These are phyloP conservation scores for Anoplolepis gracilipes DNA, from an alignment of 1,140 invertebrate species.

Conservation along the genomic window DNA sequence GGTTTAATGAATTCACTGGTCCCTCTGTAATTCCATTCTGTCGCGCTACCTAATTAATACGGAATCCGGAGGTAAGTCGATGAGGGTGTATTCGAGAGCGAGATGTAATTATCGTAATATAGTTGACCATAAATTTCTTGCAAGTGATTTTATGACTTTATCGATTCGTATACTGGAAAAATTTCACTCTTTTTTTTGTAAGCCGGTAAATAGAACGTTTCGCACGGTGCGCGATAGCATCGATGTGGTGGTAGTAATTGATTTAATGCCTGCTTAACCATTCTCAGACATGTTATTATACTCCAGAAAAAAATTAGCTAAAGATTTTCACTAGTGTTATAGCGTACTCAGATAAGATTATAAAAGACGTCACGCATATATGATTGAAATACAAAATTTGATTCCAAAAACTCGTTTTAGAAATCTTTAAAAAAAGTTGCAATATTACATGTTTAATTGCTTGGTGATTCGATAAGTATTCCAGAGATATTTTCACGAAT, in stretches of 20 bases:
- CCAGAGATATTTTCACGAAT: not conserved
- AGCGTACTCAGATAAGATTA: not conserved
- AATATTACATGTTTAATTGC: not conserved
- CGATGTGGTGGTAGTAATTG: conserved; percentile 17
- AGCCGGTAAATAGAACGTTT: conserved; percentile 37
- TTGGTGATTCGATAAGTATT: not conserved
- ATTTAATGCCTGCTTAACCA: conserved; percentile 32
- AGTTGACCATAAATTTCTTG: conserved; percentile 52
- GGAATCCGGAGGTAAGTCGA: conserved; percentile 50
- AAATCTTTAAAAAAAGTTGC: not conserved
- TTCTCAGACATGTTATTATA: not conserved
- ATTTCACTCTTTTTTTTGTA: conserved; percentile 21
- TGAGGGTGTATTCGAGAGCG: conserved; percentile 39
- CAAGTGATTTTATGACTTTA: conserved; percentile 61
- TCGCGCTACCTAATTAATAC: conserved; percentile 61
- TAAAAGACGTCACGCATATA: not conserved
- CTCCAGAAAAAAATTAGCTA: not conserved
- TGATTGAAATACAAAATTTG: not conserved
- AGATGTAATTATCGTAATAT: conserved; percentile 57
- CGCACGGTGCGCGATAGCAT: conserved; percentile 35
- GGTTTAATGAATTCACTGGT: conserved; percentile 59
- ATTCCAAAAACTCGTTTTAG: not conserved
- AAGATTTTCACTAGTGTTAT: not conserved
- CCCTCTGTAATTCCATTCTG: conserved; percentile 50
- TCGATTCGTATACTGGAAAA: conserved; percentile 51